phyloP scores from a whole-genome alignment of 2,888 invertebrate genomes.

The Tetragonisca angustula region DNA sequence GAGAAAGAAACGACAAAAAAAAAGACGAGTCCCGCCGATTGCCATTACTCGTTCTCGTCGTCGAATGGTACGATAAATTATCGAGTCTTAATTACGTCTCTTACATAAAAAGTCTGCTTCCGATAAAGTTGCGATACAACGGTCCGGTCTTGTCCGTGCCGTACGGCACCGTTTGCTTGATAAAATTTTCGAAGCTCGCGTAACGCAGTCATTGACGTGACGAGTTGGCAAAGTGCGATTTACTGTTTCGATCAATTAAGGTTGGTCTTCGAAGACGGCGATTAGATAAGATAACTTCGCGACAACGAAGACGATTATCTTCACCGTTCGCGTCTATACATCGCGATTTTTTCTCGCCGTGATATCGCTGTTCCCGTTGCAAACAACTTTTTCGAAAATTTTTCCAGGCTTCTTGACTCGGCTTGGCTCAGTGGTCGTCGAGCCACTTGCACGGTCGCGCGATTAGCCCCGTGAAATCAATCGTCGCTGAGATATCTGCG shows the following conservation, averaged over 20 bases:
- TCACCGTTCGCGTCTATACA: constrained; percentile 1
- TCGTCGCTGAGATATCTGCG: not conserved
- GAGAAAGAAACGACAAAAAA: not conserved
- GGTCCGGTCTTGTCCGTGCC: not conserved
- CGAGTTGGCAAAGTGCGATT: constrained; percentile 10
- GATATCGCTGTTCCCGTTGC: not conserved
- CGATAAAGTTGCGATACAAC: constrained; percentile 22
- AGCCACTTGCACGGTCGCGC: not conserved
- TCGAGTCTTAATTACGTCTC: constrained; percentile 39
- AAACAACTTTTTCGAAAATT: not conserved
- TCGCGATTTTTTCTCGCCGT: not conserved
- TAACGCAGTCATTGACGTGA: not conserved
- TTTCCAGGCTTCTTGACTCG: not conserved
- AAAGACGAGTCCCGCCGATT: not conserved
- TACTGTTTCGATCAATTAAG: constrained; percentile 25
- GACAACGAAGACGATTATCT: constrained; percentile 22
- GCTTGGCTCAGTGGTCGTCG: not conserved
- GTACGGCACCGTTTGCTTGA: not conserved
- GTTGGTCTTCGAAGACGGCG: not conserved
- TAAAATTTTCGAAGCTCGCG: not conserved
- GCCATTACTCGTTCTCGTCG: not conserved
- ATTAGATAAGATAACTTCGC: constrained; percentile 50
- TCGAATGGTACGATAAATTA: constrained; percentile 40
- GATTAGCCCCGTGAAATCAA: constrained; percentile 22
- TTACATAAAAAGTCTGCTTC: not conserved